These are phyloP conservation scores for Pterobdella sp. DNA, from an alignment of 2,888 invertebrate species.

Conservation along the genomic window DNA sequence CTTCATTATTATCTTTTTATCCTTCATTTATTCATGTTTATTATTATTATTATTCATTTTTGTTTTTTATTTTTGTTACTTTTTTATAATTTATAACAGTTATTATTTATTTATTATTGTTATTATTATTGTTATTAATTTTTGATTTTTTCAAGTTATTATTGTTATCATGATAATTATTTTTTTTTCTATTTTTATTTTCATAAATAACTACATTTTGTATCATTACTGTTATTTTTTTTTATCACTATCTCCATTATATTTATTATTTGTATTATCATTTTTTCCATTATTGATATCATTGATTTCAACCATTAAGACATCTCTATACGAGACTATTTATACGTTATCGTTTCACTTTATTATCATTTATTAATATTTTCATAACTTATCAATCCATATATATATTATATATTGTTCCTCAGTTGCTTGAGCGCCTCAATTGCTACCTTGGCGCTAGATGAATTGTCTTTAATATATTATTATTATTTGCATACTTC, in stretches of 20 bases:
- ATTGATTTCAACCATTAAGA: not conserved
- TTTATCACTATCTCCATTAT: slow-evolving; percentile 2
- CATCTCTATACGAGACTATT: not conserved
- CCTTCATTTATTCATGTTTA: not conserved
- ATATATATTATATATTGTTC: too few species aligned
- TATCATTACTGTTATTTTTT: not conserved
- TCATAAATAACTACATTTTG: not conserved
- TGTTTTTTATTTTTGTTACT: not conserved
- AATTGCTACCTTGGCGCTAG: too few species aligned
- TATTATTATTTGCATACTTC: too few species aligned
- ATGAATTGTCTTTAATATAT: too few species aligned
- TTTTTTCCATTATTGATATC: not conserved
- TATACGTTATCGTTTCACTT: not conserved
- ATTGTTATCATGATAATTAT: slow-evolving; percentile 10
- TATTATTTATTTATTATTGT: slow-evolving; percentile 2
- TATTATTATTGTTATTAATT: slow-evolving; percentile 11
- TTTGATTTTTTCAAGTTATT: not conserved
- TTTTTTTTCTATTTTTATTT: not conserved
- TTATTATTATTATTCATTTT: slow-evolving; percentile 3
- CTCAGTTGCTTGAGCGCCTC: too few species aligned
- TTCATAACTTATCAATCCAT: too few species aligned
- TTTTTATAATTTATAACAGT: not conserved
- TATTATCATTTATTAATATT: not conserved
- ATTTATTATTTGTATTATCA: slow-evolving; percentile 7
- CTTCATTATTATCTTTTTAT: not conserved